Percentiles rank a stretch among this genome's conserved stretches.
These are phyloP conservation scores for Aphaenogaster ashmeadi DNA, from an alignment of 1,140 invertebrate species.

Conservation along the genomic window DNA sequence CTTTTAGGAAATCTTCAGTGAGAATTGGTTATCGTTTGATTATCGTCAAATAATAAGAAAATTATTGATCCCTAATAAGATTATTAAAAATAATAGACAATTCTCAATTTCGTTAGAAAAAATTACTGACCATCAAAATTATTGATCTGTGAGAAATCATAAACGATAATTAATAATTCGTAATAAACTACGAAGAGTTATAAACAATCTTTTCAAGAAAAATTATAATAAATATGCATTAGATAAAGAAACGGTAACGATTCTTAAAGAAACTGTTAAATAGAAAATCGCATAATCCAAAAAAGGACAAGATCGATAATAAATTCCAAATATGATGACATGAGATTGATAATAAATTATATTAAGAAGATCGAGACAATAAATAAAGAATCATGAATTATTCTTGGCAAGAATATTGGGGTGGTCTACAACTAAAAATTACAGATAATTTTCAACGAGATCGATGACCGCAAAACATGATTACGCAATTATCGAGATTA, in stretches of 20 bases:
- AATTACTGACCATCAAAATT: background rate
- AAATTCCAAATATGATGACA: background rate
- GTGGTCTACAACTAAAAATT: background rate
- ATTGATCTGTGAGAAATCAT: no score
- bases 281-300: background rate
- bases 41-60: background rate
- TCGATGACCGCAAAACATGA: background rate
- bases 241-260: background rate
- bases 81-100: conserved; percentile 1
- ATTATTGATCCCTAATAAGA: conserved; percentile 3
- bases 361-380: background rate
- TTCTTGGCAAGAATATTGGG: background rate
- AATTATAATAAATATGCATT: background rate
- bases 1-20: background rate
- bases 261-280: background rate
- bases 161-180: conserved; percentile 13
- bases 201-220: background rate
- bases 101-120: background rate
- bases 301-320: background rate
- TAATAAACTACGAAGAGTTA: background rate
- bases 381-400: background rate
- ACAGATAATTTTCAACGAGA: background rate
- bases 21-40: background rate
- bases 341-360: background rate
- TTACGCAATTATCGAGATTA: background rate